Percentiles rank a stretch among this genome's conserved stretches.
These are phyloP conservation scores for Cabera pusaria DNA, from an alignment of 2,888 invertebrate species.

Conservation along the genomic window DNA sequence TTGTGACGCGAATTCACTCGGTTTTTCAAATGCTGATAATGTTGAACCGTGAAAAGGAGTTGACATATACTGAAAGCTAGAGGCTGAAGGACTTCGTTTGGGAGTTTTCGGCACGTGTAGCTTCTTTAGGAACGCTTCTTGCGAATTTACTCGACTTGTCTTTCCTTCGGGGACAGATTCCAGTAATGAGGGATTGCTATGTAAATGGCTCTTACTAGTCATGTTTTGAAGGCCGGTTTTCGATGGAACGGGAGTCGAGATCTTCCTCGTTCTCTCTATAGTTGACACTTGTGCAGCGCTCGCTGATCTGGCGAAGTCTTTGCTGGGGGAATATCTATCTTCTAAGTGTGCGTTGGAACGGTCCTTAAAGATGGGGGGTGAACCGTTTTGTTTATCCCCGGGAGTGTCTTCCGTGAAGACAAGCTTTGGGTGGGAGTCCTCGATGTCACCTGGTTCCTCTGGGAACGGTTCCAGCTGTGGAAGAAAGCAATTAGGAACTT, in stretches of 20 bases:
- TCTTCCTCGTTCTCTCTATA: slow-evolving; percentile 64
- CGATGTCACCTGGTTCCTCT: slow-evolving; percentile 61
- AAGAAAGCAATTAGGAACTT: no score
- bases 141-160: slow-evolving; percentile 58
- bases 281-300: slow-evolving; percentile 87
- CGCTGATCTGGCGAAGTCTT: slow-evolving; percentile 85
- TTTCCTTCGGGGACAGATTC: slow-evolving; percentile 88
- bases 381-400: slow-evolving; percentile 56
- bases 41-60: slow-evolving; percentile 94
- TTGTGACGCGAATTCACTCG: slow-evolving; percentile 90
- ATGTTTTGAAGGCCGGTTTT: slow-evolving; percentile 82
- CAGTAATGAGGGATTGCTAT: slow-evolving; percentile 85
- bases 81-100: slow-evolving; percentile 88
- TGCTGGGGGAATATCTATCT: slow-evolving; percentile 41
- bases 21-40: slow-evolving; percentile 89
- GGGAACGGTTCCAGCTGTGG: slow-evolving; percentile 65
- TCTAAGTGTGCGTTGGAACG: slow-evolving; percentile 51
- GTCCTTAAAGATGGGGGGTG: slow-evolving; percentile 62
- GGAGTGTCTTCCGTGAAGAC: slow-evolving; percentile 53
- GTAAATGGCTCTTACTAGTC: slow-evolving; percentile 84
- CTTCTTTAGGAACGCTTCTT: slow-evolving; percentile 68
- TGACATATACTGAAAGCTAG: slow-evolving; percentile 92
- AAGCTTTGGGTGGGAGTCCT: slow-evolving; percentile 54
- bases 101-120: slow-evolving; percentile 75
- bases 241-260: slow-evolving; percentile 57